Evolutionary conservation across 2,113 vertebrate genomes (phyloP), one percentile per base, ranked within the genome.

Genomic region (Syngnathus scovelli): DNA sequence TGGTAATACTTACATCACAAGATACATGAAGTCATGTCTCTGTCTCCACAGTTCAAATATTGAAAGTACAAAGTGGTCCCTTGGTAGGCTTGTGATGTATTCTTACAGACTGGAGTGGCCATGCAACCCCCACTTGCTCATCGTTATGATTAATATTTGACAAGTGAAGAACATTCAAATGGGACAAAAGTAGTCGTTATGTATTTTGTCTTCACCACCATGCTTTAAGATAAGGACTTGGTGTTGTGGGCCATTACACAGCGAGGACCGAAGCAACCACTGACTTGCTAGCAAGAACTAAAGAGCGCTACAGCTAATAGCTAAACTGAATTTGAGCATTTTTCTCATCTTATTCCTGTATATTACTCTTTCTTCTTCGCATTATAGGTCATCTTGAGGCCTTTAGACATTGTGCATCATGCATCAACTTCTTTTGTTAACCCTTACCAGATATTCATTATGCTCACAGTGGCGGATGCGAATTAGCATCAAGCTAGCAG

Each of bases 1-100:
- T 95, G 95, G 95, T 95, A 95, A 95, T 95, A 95, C 94, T 96
- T 95, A 96, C 94, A 96, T 97, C 94, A 97, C 94, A 95, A 94
- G 94, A 95, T 94, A 96, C 94, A 95, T 96, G 94, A 96, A 95
- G 94, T 96, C 94, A 97, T 95, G 94, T 97, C 94, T 88, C 87
- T 81, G 77, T 81, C 86, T 94, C 93, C 89, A 90, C 94, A 93
- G 92, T 92, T 93, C 93, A 93, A 95, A 95, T 94, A 94, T 92
- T 91, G 90, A 92, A 93, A 93, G 93, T 92, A 90, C 93, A 94
- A 96, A 96, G 95, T 97, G 94, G 92, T 95, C 94, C 94, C 95
- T 92, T 93, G 94, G 92, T 94, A 91, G 92, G 76, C 90, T 90
- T 92, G 92, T 94, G 94, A 95, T 95, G 94, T 95, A 95, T 95